Base-by-base conservation (phyloP, 2,888 invertebrate species). In the Rosalia funebris region DNA sequence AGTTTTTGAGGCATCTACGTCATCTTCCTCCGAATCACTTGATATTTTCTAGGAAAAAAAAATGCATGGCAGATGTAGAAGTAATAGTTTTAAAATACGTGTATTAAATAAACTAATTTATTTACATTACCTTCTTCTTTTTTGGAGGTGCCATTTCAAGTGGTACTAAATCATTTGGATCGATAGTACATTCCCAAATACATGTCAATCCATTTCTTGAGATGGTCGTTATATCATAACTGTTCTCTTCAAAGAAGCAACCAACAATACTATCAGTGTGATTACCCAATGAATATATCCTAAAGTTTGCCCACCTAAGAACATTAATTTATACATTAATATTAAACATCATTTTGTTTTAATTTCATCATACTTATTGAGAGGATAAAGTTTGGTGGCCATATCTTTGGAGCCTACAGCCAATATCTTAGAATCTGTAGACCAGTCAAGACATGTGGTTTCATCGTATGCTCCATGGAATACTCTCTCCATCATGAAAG, bases 391-490 rank as follows among this genome's bases (percentile, higher is more conserved):
- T 77, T 91, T 90, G 0, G 91, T 91, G n/a, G 91, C 87, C 77
- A 91, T 93, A 81, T 98, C 98, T 76, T 92, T 92, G 0, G 94
- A 91, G 0, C 97, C 97, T 5, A 93, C 90, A n/a, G 93, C 93
- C 7, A 98, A 81, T 32, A 96, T 84, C 75, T 88, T 91, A 0
- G 98, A 97, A 81, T 98, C 97, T 14, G 86, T 84, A 0, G 96
- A 93, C 99, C 99, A 99, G 77, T 94, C 92, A 1, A 99, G 76
- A 76, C 91, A 93, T 0, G 92, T 91, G 0, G 93, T 91, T 62
- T 92, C 91, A 78, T 96, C 95, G 60, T 87, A 88, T 0, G 95
- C 87, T 44, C 92, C 92, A 72, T 90, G 88, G 79, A 92, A 95
- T 0, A 92, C 91, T 56, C 91, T 84, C 74, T 92, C 90, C 85